phyloP scores from a whole-genome alignment of 2,888 invertebrate genomes.

The Serrognathus titanus region DNA sequence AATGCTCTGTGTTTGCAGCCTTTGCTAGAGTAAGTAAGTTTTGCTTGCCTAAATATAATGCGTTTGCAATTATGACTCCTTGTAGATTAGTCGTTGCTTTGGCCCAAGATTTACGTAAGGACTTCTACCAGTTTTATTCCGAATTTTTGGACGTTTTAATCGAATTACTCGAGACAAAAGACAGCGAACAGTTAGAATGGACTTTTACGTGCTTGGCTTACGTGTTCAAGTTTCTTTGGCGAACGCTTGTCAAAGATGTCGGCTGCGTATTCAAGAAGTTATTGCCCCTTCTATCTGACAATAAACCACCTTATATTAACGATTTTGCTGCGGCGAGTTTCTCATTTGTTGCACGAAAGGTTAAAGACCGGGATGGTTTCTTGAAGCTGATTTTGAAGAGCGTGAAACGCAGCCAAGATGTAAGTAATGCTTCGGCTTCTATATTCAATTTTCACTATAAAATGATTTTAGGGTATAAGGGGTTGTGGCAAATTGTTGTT shows the following conservation, averaged over 20 bases:
- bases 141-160: constrained; percentile 71
- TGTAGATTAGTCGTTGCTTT: constrained; percentile 77
- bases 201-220: constrained; percentile 83
- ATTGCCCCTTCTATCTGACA: constrained; percentile 71
- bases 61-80: constrained; percentile 16
- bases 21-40: constrained; percentile 72
- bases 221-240: constrained; percentile 85
- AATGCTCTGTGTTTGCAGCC: constrained; percentile 76
- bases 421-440: too few relatives aligned
- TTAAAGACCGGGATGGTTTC: constrained; percentile 74
- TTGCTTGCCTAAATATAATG: background rate
- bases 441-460: too few relatives aligned
- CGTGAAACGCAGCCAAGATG: constrained; percentile 64
- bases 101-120: constrained; percentile 82
- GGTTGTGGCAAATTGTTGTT: constrained; percentile 87
- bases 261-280: constrained; percentile 67
- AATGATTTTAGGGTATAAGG: constrained; percentile 59
- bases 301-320: constrained; percentile 79
- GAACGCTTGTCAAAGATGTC: constrained; percentile 77
- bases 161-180: constrained; percentile 67
- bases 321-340: constrained; percentile 96
- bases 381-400: constrained; percentile 65
- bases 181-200: constrained; percentile 83
- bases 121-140: constrained; percentile 85
- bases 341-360: constrained; percentile 88